Evolutionary conservation across 2,888 invertebrate genomes (phyloP), one percentile per base, ranked within the genome.

Genomic region (Timema podura): DNA sequence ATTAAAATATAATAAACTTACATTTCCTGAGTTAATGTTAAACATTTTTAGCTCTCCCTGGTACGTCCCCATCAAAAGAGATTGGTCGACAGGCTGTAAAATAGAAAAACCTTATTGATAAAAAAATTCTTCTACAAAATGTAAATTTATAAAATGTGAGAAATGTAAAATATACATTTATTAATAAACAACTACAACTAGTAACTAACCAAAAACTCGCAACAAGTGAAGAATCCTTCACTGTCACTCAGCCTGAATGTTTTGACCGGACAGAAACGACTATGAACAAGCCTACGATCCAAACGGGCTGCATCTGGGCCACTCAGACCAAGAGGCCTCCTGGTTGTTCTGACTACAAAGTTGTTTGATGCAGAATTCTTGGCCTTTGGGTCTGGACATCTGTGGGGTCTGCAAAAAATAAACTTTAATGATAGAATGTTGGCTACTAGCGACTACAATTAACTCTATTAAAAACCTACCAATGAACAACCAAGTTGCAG

Each of bases 31-130:
- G 76, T 91, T 89, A 57, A 93, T 81, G 80, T 95, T 96, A 81
- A 91, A 95, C 76, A 95, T 86, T 78, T 95, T 90, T 15, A 98
- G 88, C 79, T 97, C 96, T 13, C 98, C 98, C 51, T 89, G 87
- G 74, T 93, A 93, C 5, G 96, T 95, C 65, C 98, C 98, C 68
- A 95, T 89, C 74, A 96, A 85, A n/a, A 95, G 80, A 76, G 85
- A 85, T 74, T 87, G 86, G 76, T 87, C 86, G 78, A 84, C 84
- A 10, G 85, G 83, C 85, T 87, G 77, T 76, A 81, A 82, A 71
- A 78, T 77, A 47, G 79, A 81, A 48, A 68, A 48, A 48, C 13
- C 30, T 10, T 15, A 15, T 48, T 46, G 64, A 68, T 49, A 57
- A 57, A 51, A 65, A 70, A 59, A 68, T 48, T 30, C 30, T 48